These are phyloP conservation scores for Laupala kohalensis DNA, from an alignment of 1,140 invertebrate genomes.

Conservation along the genomic window DNA sequence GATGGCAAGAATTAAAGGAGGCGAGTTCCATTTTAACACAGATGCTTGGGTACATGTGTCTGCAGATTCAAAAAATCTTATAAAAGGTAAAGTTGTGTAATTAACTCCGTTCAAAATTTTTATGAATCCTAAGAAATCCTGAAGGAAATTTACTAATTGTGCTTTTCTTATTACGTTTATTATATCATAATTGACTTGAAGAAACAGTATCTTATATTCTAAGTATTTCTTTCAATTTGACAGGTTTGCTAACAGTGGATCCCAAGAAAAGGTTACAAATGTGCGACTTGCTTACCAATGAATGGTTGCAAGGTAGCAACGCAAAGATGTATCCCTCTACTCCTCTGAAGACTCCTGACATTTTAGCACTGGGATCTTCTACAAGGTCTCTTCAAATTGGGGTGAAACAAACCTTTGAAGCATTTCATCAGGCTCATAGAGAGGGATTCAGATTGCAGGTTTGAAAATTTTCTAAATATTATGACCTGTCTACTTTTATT, in stretches of 20 bases:
- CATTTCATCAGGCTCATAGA: constrained; percentile 53
- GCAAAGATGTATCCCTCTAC: constrained; percentile 30
- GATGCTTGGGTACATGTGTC: constrained; percentile 61
- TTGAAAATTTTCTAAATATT: too few species aligned
- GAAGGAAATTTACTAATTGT: too few species aligned
- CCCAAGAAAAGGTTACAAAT: constrained; percentile 57
- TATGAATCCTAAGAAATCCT: too few species aligned
- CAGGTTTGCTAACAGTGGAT: constrained; percentile 63
- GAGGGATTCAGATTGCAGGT: constrained; percentile 59
- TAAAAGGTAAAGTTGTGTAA: constrained; percentile 42
- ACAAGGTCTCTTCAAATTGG: constrained; percentile 28
- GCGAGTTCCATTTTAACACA: constrained; percentile 59
- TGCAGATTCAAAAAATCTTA: constrained; percentile 57
- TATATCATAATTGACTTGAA: too few species aligned
- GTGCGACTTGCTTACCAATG: constrained; percentile 42
- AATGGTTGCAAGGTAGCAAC: constrained; percentile 43
- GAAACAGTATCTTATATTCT: too few species aligned
- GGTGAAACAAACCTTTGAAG: constrained; percentile 45
- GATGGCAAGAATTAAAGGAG: constrained; percentile 64
- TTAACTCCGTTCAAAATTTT: neutral
- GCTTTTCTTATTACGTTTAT: too few species aligned
- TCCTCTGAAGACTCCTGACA: constrained; percentile 43
- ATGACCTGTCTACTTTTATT: too few species aligned
- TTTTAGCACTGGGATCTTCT: constrained; percentile 27
- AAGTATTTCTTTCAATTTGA: constrained; percentile 4